Conservation (phyloP, 2,888 invertebrate genomes). For the Acanthosepion pharaonis region DNA sequence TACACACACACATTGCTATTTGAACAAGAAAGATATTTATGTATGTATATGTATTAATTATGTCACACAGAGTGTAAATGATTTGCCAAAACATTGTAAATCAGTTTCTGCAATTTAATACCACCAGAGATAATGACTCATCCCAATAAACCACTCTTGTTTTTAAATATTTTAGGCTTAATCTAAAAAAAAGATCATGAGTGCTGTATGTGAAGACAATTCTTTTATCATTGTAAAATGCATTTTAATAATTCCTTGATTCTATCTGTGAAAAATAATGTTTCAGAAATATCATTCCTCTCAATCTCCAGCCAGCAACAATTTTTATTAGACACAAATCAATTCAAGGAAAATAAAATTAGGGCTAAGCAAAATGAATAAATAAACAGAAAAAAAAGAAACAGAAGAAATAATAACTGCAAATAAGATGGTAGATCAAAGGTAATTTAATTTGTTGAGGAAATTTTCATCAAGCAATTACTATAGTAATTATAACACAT, state of each 20-base stretch:
- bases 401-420: background rate
- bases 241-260: background rate
- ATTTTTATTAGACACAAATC: background rate
- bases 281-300: background rate
- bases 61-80: background rate
- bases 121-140: background rate
- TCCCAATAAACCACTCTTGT: slow-evolving; percentile 4
- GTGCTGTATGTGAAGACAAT: background rate
- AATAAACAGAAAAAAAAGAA: background rate
- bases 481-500: background rate
- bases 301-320: background rate
- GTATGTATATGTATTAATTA: background rate
- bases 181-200: background rate
- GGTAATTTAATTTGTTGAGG: slow-evolving; percentile 6
- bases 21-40: background rate
- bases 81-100: slow-evolving; percentile 13
- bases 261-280: background rate
- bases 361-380: background rate
- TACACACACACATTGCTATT: too few species aligned
- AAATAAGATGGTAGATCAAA: background rate
- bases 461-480: slow-evolving; percentile 33
- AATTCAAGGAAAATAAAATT: background rate
- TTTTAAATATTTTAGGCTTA: background rate
- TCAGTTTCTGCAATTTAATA: background rate
- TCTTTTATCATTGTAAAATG: slow-evolving; percentile 33